Conservation (phyloP, 2,888 invertebrate species). For the Hyposoter didymator region DNA sequence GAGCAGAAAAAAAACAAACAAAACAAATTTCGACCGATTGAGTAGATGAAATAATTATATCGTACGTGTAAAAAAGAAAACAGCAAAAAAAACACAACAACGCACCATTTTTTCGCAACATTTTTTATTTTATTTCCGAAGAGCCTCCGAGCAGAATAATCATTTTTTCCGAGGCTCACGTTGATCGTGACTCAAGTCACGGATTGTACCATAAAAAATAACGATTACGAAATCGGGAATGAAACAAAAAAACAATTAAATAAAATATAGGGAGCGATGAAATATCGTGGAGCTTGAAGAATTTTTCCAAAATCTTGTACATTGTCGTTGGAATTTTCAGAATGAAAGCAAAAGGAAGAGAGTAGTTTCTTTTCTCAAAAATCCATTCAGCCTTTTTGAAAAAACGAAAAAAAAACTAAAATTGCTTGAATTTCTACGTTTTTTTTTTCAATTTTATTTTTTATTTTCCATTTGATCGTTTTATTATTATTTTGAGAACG, state of each 20-base stretch:
- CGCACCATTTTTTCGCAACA: constrained; percentile 48
- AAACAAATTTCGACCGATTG: constrained; percentile 50
- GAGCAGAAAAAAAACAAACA: background rate
- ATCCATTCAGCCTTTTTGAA: constrained; percentile 3
- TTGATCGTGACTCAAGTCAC: constrained; percentile 61
- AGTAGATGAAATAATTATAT: constrained; percentile 58
- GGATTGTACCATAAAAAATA: constrained; percentile 54
- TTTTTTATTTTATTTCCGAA: constrained; percentile 58
- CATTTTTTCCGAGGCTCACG: constrained; percentile 50
- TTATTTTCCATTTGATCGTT: constrained; percentile 20
- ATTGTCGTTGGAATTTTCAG: constrained; percentile 30
- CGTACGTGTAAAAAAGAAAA: constrained; percentile 53
- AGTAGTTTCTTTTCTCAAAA: constrained; percentile 9
- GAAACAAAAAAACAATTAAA: background rate
- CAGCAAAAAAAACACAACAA: constrained; percentile 29
- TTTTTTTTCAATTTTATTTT: constrained; percentile 11
- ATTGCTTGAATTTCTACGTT: constrained; percentile 36
- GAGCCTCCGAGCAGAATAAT: constrained; percentile 32
- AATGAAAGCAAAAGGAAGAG: constrained; percentile 2
- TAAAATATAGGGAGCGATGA: constrained; percentile 5
- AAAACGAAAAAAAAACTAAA: constrained; percentile 13
- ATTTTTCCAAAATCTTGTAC: constrained; percentile 43
- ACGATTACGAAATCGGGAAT: constrained; percentile 4
- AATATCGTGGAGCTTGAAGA: constrained; percentile 31
- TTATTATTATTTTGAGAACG: background rate